Evolutionary conservation across 2,888 invertebrate genomes (phyloP).

Genomic region (Pogonocherus hispidulus): DNA sequence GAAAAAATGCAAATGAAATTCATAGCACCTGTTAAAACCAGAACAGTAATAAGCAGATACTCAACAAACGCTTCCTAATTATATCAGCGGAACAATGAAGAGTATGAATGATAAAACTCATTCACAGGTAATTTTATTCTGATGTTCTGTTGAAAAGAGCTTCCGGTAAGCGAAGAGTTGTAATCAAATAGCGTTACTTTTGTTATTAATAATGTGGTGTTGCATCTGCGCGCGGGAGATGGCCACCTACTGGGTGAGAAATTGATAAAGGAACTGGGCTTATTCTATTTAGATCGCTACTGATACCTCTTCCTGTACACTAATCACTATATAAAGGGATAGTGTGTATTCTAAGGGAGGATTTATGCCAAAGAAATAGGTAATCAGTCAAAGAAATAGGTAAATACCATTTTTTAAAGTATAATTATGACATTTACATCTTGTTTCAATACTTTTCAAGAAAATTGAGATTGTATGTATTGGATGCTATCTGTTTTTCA

Average conservation of each 20-base stretch:
- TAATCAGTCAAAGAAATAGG: too few species aligned
- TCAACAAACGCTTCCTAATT: constrained; percentile 53
- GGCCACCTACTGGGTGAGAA: constrained; percentile 8
- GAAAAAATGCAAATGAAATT: constrained; percentile 52
- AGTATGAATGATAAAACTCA: constrained; percentile 53
- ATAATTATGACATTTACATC: too few species aligned
- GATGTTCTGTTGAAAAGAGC: constrained; percentile 49
- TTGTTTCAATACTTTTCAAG: too few species aligned
- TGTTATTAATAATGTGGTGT: constrained; percentile 29
- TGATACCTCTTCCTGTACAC: too few species aligned
- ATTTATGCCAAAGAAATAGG: too few species aligned
- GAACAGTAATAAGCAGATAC: constrained; percentile 49
- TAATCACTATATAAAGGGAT: too few species aligned
- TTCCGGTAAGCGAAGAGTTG: constrained; percentile 45
- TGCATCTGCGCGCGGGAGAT: constrained; percentile 27
- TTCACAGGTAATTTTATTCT: constrained; percentile 56
- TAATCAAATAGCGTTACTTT: constrained; percentile 37
- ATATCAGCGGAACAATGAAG: constrained; percentile 51
- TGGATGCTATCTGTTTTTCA: too few species aligned
- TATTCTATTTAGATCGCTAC: background rate
- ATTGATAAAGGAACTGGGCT: background rate
- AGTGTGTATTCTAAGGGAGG: too few species aligned
- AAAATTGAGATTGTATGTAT: too few species aligned
- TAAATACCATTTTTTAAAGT: too few species aligned
- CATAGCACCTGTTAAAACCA: constrained; percentile 49